Base-by-base conservation (phyloP, 2,797 vertebrate genomes). In the Chaetodon trifasciatus region DNA sequence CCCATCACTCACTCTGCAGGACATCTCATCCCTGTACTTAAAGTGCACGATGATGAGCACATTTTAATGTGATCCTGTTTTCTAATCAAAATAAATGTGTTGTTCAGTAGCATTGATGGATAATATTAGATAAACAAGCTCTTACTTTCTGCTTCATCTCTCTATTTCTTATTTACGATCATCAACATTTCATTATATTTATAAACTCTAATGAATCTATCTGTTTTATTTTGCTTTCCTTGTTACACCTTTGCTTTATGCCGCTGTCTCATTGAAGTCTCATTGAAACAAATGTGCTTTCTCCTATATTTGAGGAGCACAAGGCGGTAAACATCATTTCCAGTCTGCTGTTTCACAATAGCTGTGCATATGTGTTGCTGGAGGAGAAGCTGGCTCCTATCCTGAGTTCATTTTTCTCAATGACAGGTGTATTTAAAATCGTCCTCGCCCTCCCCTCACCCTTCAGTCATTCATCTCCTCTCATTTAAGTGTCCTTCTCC, bases 221-320 rank as follows among this genome's bases (percentile, higher is more conserved):
- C 8, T 74, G n/a, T 82, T 40, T 76, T 57, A 55, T 57, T 21
- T n/a, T 58, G 19, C 24, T 53, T 37, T 42, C 23, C 13, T 56
- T 69, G 19, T 75, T 70, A 71, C 32, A 24, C 23, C 23, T 64
- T 75, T 49, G 5, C 24, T 60, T 39, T 56, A 28, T 39, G 39
- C 66, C 19, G 60, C 78, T 46, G 23, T 88, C 83, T 91, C 0
- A 87, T 91, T 79, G 66, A 85, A 86, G 64, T 88, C 68, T 75
- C 65, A 55, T 83, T 63, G 64, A 63, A 80, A 78, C 74, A 82
- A 83, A 82, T 83, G 12, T 49, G 53, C 66, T 83, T 78, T 76
- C 67, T 76, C 66, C 74, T 77, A 80, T 62, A 62, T 39, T 74
- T 74, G 72, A 47, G 1, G 12, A 19, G 0, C 40, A 63, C 16